A percentile compares a stretch with the other conserved stretches of the same genome.
Conservation (phyloP, 2,888 invertebrate genomes). For the Geotrupes spiniger region DNA sequence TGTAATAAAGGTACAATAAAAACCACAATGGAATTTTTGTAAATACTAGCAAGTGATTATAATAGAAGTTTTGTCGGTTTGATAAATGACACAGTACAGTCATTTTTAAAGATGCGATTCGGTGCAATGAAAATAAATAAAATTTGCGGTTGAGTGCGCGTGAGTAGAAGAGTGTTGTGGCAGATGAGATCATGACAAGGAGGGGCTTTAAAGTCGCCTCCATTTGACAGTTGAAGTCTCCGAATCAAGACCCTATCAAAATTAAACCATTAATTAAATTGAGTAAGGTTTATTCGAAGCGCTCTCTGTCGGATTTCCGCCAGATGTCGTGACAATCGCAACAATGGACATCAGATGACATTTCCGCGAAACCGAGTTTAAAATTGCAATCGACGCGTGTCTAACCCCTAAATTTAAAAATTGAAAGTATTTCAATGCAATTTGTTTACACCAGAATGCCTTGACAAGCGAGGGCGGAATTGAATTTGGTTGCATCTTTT, state of each 20-base stretch:
- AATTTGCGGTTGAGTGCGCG: conserved; percentile 32
- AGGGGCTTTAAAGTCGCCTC: conserved; percentile 26
- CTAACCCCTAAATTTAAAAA: conserved; percentile 45
- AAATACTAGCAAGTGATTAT: background rate
- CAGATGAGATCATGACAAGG: conserved; percentile 22
- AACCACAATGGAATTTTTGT: conserved; percentile 6
- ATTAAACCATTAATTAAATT: conserved; percentile 49
- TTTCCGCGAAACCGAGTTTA: conserved; percentile 48
- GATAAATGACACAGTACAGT: conserved; percentile 24
- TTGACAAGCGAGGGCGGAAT: conserved; percentile 48
- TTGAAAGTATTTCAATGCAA: conserved; percentile 50
- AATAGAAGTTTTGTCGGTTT: conserved; percentile 18
- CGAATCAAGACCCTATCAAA: conserved; percentile 35
- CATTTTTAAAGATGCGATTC: conserved; percentile 20
- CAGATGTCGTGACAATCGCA: conserved; percentile 48
- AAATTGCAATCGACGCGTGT: conserved; percentile 38
- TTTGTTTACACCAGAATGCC: conserved; percentile 49
- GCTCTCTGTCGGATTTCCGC: conserved; percentile 46
- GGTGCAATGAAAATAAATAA: conserved; percentile 29
- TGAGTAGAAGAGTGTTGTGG: conserved; percentile 24
- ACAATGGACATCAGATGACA: conserved; percentile 47
- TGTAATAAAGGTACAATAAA: conserved; percentile 6
- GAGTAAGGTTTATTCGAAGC: conserved; percentile 43
- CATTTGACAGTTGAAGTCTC: conserved; percentile 35
- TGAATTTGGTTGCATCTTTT: conserved; percentile 44